Evolutionary conservation across 2,888 invertebrate genomes (phyloP), one percentile per base, ranked within the genome.

Genomic region (Tanypteryx hageni): DNA sequence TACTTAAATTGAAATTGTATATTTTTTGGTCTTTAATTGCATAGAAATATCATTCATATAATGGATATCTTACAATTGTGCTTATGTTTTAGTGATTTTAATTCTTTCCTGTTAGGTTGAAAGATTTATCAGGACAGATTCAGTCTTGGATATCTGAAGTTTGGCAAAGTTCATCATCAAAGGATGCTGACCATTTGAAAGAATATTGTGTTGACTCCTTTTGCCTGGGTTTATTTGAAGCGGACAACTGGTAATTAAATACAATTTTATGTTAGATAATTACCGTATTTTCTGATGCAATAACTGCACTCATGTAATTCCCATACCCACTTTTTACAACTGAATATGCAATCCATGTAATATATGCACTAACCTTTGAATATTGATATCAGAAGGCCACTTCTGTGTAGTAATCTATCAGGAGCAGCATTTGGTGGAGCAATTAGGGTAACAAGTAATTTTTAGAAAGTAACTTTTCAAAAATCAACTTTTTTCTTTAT

Each of bases 71-170:
- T 18, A 13, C 44, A 4, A 82, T n/a, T 83, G n/a, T 56, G 18
- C 5, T 83, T 11, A 57, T 18, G 18, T 83, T 9, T 56, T n/a
- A 18, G 7, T 83, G 57, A 11, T 57, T 18, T n/a, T 9, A 44
- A 56, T 56, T 18, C 11, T 86, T 31, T 31, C 14, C 61, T 68
- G 4, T 18, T 64, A 89, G 89, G n/a, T 89, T 89, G 13, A 64
- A 31, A 31, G 18, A 18, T 68, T 64, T 89, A n/a, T 64, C 44
- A 44, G 89, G 64, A n/a, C 61, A 89, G n/a, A 89, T 89, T 61
- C 89, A 89, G n/a, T n/a, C 2, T 0, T 89, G 89, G 89, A n/a
- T 89, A 31, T 68, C 89, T 56, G n/a, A 13, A 18, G 89, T 56
- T 11, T 64, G 64, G 68, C 44, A 89, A 9, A 89, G 8, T n/a